phyloP scores from a whole-genome alignment of 2,113 vertebrate species.

The Pogona vitticeps region DNA sequence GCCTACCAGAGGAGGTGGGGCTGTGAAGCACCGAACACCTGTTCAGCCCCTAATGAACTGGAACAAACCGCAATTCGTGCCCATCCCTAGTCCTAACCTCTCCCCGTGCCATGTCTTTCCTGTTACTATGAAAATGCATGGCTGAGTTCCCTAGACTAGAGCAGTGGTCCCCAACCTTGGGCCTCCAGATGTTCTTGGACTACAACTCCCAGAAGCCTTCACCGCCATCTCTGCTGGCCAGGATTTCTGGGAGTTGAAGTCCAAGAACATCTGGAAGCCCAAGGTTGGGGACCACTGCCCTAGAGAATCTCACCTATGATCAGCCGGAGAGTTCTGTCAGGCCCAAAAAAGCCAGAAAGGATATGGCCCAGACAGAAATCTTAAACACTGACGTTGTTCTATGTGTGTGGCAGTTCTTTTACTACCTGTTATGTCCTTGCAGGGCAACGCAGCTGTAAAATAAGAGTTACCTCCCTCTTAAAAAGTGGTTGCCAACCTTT shows the following conservation, averaged over 20 bases:
- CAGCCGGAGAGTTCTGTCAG: neutral
- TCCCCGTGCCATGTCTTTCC: neutral
- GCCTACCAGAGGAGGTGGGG: no score
- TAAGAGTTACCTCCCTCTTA: no score
- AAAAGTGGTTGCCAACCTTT: no score
- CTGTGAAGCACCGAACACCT: no score
- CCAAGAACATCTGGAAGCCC: neutral
- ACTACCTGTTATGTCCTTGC: neutral
- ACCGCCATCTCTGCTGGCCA: no score
- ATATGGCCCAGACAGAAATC: no score
- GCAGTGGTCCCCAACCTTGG: no score
- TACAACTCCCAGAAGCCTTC: no score
- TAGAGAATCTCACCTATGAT: neutral
- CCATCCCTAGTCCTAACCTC: no score
- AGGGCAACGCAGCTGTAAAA: neutral
- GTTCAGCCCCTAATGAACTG: no score
- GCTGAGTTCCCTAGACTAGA: neutral
- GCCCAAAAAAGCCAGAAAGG: neutral
- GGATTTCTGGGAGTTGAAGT: no score
- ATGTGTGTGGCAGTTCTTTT: neutral
- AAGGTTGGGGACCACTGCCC: neutral
- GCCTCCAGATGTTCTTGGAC: no score
- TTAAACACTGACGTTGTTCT: neutral
- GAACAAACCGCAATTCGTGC: neutral
- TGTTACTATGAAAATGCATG: neutral